phyloP scores from a whole-genome alignment of 2,888 invertebrate genomes.

The Epsilonema sp. region DNA sequence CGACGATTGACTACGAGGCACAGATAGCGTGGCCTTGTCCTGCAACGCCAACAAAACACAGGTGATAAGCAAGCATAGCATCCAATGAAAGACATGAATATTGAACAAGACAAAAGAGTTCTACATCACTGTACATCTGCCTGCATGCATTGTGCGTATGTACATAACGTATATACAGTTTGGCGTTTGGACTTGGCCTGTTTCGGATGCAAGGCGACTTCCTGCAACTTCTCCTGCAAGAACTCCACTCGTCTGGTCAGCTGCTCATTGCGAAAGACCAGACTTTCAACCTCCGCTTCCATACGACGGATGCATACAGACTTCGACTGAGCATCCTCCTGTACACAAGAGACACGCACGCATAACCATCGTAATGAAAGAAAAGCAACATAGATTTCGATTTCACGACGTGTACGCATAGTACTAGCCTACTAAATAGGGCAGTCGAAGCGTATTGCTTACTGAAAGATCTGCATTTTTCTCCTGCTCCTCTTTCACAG shows the following conservation, averaged over 20 bases:
- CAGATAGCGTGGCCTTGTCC: not conserved
- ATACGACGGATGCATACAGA: constrained; percentile 44
- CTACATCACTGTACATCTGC: not conserved
- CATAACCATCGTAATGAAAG: no score
- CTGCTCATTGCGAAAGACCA: constrained; percentile 77
- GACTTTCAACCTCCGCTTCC: constrained; percentile 76
- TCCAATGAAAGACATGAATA: not conserved
- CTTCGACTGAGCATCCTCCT: no score
- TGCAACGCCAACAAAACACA: not conserved
- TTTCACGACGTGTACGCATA: no score
- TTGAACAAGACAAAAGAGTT: not conserved
- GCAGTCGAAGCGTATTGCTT: no score
- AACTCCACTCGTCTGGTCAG: constrained; percentile 71
- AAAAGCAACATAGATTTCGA: no score
- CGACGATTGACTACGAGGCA: not conserved
- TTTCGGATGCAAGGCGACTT: not conserved
- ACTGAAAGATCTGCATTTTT: no score
- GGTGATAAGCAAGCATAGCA: not conserved
- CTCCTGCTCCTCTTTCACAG: no score
- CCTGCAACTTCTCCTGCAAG: constrained; percentile 45
- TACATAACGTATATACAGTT: no score
- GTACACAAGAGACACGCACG: no score
- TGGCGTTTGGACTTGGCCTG: no score
- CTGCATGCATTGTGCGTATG: no score
- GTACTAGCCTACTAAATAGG: no score